phyloP scores from a whole-genome alignment of 2,113 vertebrate species.

The Pluvialis apricaria region DNA sequence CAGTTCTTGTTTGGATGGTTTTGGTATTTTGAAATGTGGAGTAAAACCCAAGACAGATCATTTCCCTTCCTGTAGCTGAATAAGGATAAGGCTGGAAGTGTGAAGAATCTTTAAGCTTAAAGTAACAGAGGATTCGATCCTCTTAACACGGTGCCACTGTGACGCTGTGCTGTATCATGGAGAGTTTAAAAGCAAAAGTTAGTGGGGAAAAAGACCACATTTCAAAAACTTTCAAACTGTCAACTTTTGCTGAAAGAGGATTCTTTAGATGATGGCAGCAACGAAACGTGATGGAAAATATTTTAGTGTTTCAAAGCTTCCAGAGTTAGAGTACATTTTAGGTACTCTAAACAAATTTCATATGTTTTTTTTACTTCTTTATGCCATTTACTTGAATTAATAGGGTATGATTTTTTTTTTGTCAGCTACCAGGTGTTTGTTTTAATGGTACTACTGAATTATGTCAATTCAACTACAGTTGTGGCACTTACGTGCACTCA shows the following conservation, averaged over 20 bases:
- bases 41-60: conserved; percentile 31
- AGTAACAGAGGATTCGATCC: background rate
- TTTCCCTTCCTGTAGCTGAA: background rate
- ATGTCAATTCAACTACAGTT: background rate
- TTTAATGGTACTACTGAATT: background rate
- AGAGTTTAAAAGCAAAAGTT: background rate
- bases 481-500: background rate
- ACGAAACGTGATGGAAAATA: background rate
- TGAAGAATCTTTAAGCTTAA: background rate
- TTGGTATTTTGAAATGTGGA: conserved; percentile 48
- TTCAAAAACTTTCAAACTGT: background rate
- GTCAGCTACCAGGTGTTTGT: background rate
- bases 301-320: background rate
- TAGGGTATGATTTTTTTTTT: background rate
- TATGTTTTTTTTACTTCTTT: background rate
- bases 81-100: conserved; percentile 4
- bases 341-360: background rate
- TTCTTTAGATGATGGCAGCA: background rate
- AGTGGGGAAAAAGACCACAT: too few species aligned
- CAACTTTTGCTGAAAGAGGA: background rate
- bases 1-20: conserved; percentile 50
- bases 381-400: background rate
- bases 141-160: background rate
- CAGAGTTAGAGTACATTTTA: background rate
- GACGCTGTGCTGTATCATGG: fast-evolving